Conservation (phyloP, 2,113 vertebrate genomes). For the Fulmarus glacialis region DNA sequence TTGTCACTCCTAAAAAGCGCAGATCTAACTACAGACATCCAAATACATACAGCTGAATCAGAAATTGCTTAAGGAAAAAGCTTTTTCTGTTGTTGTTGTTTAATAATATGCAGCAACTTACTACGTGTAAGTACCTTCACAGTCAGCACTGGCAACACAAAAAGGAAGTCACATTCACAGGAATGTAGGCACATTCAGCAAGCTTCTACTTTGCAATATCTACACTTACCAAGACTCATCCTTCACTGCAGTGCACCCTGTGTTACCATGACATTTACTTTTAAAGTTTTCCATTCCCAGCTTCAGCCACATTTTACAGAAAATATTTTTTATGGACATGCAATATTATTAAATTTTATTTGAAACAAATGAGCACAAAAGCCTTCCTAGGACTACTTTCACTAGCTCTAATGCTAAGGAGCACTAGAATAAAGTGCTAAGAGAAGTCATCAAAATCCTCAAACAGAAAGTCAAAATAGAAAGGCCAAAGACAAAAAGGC, state of each 20-base stretch:
- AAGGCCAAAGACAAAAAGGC: neutral
- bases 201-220: neutral
- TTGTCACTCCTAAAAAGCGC: conserved; percentile 42
- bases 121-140: neutral
- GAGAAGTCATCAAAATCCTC: neutral
- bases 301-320: neutral
- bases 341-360: neutral
- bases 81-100: neutral
- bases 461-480: neutral
- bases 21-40: conserved; percentile 1
- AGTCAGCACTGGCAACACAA: neutral
- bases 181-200: accelerated
- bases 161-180: neutral
- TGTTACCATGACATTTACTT: neutral
- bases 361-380: neutral
- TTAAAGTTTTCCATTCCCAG: neutral
- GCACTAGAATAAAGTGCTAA: neutral
- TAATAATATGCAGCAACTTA: neutral
- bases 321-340: neutral
- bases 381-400: neutral
- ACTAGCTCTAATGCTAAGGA: neutral
- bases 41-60: neutral
- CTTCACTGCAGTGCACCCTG: neutral
- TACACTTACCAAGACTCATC: neutral
- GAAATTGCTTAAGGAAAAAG: neutral